Percentiles rank a stretch among this genome's conserved stretches.
Conservation (phyloP, 1,140 invertebrate genomes). For the Cydia amplana region DNA sequence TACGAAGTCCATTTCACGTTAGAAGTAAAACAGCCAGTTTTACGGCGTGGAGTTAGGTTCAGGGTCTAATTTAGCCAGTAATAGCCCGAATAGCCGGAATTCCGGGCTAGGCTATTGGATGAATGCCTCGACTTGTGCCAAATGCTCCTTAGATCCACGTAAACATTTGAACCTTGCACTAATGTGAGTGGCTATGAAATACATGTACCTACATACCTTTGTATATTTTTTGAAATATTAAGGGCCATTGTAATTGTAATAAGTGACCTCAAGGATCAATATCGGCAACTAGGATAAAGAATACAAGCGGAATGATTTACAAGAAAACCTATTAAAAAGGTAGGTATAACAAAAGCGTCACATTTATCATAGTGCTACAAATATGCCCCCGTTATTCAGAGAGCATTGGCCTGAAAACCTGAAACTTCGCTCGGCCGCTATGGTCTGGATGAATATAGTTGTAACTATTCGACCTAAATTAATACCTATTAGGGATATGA, state of each 20-base stretch:
- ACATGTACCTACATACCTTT: too few species aligned
- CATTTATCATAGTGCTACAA: slow-evolving; percentile 2
- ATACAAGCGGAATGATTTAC: background rate
- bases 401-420: background rate
- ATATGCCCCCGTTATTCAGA: background rate
- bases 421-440: background rate
- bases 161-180: background rate
- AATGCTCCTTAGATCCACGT: background rate
- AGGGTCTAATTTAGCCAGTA: background rate
- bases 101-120: background rate
- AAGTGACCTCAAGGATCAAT: too few species aligned
- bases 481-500: too few species aligned
- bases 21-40: background rate
- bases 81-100: background rate
- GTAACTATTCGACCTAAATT: too few species aligned
- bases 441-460: background rate
- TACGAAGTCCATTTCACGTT: background rate
- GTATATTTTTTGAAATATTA: too few species aligned
- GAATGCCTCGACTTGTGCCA: background rate
- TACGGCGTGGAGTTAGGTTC: background rate
- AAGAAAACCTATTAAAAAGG: slow-evolving; percentile 2
- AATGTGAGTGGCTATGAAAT: background rate
- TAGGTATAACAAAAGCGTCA: background rate
- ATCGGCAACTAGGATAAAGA: too few species aligned
- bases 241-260: too few species aligned